Conservation (phyloP, 1,140 invertebrate genomes). For the honey bee (Apis mellifera) region Amel_HAv3.1 CM009933.2:12791501-12792000, state of each 20-base stretch:
- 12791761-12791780: conserved; percentile 32
- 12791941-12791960: not conserved
- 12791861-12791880: not conserved
- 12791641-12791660: not conserved
- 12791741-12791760: not conserved
- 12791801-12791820: not conserved
- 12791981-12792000: not conserved
- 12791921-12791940: not conserved
- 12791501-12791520: too few relatives aligned
- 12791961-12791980: not conserved
- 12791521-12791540: too few relatives aligned
- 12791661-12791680: not conserved
- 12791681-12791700: conserved; percentile 15
- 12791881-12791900: not conserved
- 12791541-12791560: not conserved
- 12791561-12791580: not conserved
- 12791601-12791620: not conserved
- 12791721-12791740: conserved; percentile 17
- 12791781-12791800: conserved; percentile 11
- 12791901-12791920: not conserved
- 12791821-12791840: not conserved
- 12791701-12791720: conserved; percentile 1
- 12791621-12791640: not conserved
- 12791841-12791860: conserved; percentile 9
- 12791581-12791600: not conserved